These are phyloP conservation scores for Drosophila anceps DNA, from an alignment of 2,888 invertebrate genomes.

Conservation along the genomic window DNA sequence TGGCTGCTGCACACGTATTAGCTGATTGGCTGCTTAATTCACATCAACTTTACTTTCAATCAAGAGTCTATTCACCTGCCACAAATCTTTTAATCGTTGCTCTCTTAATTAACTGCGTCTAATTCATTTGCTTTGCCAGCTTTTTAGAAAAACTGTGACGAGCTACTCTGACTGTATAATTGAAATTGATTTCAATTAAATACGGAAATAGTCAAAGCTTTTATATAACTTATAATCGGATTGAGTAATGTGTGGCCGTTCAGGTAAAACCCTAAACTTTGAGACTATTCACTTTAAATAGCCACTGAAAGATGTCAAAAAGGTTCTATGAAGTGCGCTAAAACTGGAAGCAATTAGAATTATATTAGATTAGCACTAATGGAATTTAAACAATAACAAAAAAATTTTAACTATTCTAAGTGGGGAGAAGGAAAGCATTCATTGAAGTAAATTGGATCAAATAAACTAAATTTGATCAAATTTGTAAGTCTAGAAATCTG, in stretches of 20 bases:
- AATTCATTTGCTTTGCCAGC: neutral
- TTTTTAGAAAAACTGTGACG: neutral
- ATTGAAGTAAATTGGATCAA: neutral
- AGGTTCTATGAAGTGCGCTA: neutral
- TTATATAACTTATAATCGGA: constrained; percentile 1
- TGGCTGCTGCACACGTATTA: neutral
- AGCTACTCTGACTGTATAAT: neutral
- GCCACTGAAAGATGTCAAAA: neutral
- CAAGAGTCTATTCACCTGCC: neutral
- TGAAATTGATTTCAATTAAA: neutral
- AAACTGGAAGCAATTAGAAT: neutral
- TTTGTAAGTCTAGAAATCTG: neutral
- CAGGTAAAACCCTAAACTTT: constrained; percentile 1
- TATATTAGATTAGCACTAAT: neutral
- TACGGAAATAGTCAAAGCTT: neutral
- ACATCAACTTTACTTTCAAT: neutral
- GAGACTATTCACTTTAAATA: neutral
- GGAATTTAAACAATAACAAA: neutral
- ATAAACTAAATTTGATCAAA: neutral
- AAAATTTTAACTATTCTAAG: neutral
- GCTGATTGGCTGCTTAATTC: neutral
- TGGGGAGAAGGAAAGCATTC: too few relatives aligned
- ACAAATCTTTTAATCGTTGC: neutral
- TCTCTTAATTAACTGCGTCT: neutral
- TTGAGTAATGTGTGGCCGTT: neutral